Evolutionary conservation across 2,113 vertebrate genomes (phyloP), one percentile per base, ranked within the genome.

Genomic region (Pelecanoides urinatrix): DNA sequence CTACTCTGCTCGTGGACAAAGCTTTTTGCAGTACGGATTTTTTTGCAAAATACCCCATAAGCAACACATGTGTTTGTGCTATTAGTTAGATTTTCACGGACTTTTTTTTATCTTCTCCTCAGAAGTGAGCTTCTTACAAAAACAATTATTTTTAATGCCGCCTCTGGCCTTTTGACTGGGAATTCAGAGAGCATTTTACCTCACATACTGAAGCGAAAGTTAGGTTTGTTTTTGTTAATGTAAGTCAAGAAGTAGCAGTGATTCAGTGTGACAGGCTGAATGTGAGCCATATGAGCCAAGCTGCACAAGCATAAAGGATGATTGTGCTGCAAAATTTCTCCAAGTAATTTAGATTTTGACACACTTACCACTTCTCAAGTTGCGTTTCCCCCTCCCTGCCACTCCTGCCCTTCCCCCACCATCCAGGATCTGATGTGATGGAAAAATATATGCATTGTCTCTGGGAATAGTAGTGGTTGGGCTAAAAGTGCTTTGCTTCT

Each of bases 211-310:
- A 78, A 92, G 81, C 13, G 3, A 80, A 92, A 94, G 83, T 84
- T 72, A 30, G 84, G 89, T 94, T 97, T 96, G 87, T 93, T 97
- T 95, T 97, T 88, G 85, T 96, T 97, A 78, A 86, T 90, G 90
- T 71, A 78, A 96, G 86, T 97, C 92, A 96, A 94, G 94, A 86
- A 94, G 84, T 79, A 97, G 93, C 73, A 47, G 13, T 95, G 95
- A 97, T 97, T 98, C 92, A 79, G 83, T 92, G 95, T 94, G 96
- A 97, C 96, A 97, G 94, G 73, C 94, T 96, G 93, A 97, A 96
- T 95, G 94, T 72, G 91, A 97, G 96, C 97, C 95, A 94, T 94
- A 94, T 95, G 96, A 97, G 77, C 79, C 1, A 26, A 52, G 65
- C 93, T 83, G 93, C 77, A 7, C 61, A 8, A 36, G 92, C 94